Percentiles rank a stretch among this genome's conserved stretches.
Evolutionary conservation across 2,113 vertebrate species (phyloP).

Genomic region (Alces alces): DNA sequence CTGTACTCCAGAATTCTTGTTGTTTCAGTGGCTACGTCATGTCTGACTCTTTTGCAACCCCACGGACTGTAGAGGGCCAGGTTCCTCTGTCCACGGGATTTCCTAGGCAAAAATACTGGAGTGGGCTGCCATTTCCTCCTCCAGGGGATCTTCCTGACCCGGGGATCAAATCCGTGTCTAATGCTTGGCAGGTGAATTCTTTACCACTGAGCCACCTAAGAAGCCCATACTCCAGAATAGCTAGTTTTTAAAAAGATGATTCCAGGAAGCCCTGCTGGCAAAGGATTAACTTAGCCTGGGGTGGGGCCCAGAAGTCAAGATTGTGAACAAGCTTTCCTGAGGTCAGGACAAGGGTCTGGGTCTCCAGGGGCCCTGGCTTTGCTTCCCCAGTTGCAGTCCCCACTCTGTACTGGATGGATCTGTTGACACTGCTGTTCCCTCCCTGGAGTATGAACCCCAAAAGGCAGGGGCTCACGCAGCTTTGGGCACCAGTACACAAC

Average conservation of each 20-base stretch:
- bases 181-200: not conserved
- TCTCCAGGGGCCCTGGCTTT: no score
- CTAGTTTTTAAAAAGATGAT: not conserved
- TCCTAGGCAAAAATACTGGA: not conserved
- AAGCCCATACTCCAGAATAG: not conserved
- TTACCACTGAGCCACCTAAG: not conserved
- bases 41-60: not conserved
- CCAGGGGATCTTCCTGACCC: not conserved
- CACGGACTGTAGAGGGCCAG: not conserved
- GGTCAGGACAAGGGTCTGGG: not conserved
- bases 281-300: not conserved
- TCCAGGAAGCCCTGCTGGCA: not conserved
- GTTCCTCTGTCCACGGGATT: not conserved
- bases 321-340: not conserved
- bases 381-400: not conserved
- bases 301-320: not conserved
- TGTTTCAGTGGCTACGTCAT: not conserved
- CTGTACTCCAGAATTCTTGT: not conserved
- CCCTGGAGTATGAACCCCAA: not conserved
- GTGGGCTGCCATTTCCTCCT: not conserved
- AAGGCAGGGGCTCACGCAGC: rapidly evolving
- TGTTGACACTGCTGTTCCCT: not conserved
- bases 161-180: not conserved
- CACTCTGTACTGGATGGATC: not conserved
- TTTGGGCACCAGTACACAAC: not conserved